phyloP scores from a whole-genome alignment of 2,888 invertebrate species.

The Lepeophtheirus nordmannii region DNA sequence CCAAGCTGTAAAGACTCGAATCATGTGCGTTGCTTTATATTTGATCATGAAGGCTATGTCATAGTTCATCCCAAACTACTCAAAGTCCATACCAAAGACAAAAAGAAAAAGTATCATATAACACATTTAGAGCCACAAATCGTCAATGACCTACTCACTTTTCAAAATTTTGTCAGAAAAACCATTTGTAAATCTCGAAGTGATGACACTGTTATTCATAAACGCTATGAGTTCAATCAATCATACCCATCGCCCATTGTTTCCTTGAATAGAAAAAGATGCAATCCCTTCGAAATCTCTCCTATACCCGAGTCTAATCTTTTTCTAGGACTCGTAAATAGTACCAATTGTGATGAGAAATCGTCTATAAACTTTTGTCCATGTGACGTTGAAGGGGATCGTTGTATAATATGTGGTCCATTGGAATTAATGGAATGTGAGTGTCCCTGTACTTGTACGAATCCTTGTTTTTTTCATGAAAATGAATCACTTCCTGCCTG shows the following conservation, averaged over 20 bases:
- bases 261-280: neutral
- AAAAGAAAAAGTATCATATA: conserved; percentile 3
- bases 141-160: neutral
- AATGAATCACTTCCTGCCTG: neutral
- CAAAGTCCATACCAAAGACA: neutral
- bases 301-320: neutral
- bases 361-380: conserved; percentile 12
- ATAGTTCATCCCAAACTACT: conserved; percentile 9
- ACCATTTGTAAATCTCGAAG: conserved; percentile 1
- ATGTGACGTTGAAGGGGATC: neutral
- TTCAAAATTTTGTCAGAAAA: conserved; percentile 3
- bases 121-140: conserved; percentile 12
- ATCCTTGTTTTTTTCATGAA: neutral
- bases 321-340: conserved; percentile 10
- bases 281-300: conserved; percentile 5
- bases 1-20: neutral
- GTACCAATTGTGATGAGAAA: neutral
- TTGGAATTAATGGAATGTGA: conserved; percentile 90
- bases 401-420: conserved; percentile 71
- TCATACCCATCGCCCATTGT: neutral
- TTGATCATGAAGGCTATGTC: conserved; percentile 22
- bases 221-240: conserved; percentile 16
- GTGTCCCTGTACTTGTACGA: conserved; percentile 68
- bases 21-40: conserved; percentile 14
- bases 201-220: conserved; percentile 7